Evolutionary conservation across 2,797 vertebrate species (phyloP).

Genomic region (Esox masquinongy): DNA sequence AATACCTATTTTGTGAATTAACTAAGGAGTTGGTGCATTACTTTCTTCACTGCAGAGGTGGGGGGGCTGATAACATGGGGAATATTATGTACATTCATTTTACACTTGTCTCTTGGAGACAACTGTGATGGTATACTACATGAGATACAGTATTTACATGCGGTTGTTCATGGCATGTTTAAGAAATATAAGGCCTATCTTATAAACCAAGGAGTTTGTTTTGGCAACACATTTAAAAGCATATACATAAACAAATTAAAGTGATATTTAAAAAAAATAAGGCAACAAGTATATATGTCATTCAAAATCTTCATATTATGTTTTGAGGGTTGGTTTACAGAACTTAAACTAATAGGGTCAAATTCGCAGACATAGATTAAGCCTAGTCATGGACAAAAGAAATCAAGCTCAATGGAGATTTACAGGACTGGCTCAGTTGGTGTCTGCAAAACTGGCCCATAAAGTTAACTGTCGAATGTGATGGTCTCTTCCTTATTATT

Average conservation of each 20-base stretch:
- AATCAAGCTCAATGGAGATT: too few species aligned
- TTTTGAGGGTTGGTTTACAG: slow-evolving; percentile 41
- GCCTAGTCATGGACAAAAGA: too few species aligned
- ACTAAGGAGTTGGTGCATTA: slow-evolving; percentile 48
- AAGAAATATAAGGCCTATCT: slow-evolving; percentile 23
- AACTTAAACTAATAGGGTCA: slow-evolving; percentile 7
- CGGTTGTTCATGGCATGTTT: slow-evolving; percentile 41
- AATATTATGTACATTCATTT: slow-evolving; percentile 72
- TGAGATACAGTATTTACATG: slow-evolving; percentile 50
- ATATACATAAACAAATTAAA: slow-evolving; percentile 60
- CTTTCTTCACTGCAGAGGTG: slow-evolving; percentile 45
- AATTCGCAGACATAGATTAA: too few species aligned
- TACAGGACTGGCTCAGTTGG: too few species aligned
- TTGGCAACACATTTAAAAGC: slow-evolving; percentile 60
- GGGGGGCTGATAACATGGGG: slow-evolving; percentile 46
- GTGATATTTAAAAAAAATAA: slow-evolving; percentile 54
- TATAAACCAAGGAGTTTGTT: slow-evolving; percentile 37
- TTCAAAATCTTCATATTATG: slow-evolving; percentile 50
- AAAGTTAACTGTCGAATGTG: slow-evolving; percentile 11
- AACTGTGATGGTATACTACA: slow-evolving; percentile 48
- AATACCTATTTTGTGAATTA: slow-evolving; percentile 57
- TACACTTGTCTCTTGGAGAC: slow-evolving; percentile 58
- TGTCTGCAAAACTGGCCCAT: too few species aligned
- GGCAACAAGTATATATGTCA: slow-evolving; percentile 64
- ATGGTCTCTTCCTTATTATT: not conserved